Evolutionary conservation across 2,113 vertebrate genomes (phyloP), one percentile per base, ranked within the genome.

Genomic region (Myiagra hebetior): DNA sequence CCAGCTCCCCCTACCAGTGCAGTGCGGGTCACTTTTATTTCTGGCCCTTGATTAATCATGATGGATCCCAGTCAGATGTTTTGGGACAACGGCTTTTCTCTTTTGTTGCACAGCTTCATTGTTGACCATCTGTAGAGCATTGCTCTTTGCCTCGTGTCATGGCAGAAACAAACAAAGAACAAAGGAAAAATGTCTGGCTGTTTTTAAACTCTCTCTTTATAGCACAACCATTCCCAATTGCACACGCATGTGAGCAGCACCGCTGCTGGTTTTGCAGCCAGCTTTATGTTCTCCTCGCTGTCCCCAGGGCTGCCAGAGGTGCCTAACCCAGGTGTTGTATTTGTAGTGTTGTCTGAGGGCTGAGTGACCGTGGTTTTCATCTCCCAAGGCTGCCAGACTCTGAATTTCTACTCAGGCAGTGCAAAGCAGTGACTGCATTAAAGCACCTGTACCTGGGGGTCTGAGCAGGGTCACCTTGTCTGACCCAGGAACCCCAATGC

Each of bases 1-100:
- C 79, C 80, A 89, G 73, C 69, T 75, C 37, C 67, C 53, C 28
- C 50, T 80, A 46, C 33, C 55, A 82, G 33, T 35, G 33, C 39
- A 46, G 21, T 19, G 33, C 31, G 73, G 55, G 77, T 91, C 52
- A 88, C 49, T 76, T 96, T 95, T 93, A 87, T 92, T 94, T 95
- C 89, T 92, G 75, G 78, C 42, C 57, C 15, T 72, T 82, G 62
- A 79, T 94, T 84, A 95, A 81, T 81, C 2, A 0, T 37, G 76
- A 78, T 68, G 60, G 63, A 83, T 70, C 70, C 55, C 31, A 63
- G 42, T 62, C 89, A 95, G 85, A 93, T 42, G 16, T 70, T 80
- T 86, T 13, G 81, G 79, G 49, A 53, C 64, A 93, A 44, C 17
- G 1, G 0, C 49, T 91, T 84, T 78, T 93, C 59, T 92, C 50